phyloP scores from a whole-genome alignment of 2,113 vertebrate species.

The Hemiscyllium ocellatum region DNA sequence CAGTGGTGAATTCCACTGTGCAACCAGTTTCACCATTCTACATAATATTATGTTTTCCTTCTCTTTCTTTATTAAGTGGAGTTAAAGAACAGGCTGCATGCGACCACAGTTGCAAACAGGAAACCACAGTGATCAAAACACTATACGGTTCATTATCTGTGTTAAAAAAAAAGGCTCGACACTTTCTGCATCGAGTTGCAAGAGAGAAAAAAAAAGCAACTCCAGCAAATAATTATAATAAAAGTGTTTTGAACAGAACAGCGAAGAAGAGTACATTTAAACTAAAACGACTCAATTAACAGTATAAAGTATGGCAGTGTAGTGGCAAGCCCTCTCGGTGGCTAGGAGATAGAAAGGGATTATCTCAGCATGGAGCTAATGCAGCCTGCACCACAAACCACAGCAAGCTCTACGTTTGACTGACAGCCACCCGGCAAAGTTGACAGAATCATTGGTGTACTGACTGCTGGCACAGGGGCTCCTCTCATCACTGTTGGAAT shows the following conservation, averaged over 20 bases:
- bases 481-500: constrained; percentile 47
- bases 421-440: constrained; percentile 67
- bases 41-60: neutral
- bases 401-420: constrained; percentile 58
- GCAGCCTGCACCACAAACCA: constrained; percentile 59
- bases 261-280: constrained; percentile 57
- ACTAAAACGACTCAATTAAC: constrained; percentile 82
- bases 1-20: neutral
- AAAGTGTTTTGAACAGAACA: constrained; percentile 31
- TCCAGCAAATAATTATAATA: constrained; percentile 35
- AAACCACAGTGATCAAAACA: constrained; percentile 33
- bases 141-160: constrained; percentile 9
- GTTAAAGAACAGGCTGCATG: constrained; percentile 21
- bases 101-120: constrained; percentile 29
- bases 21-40: neutral
- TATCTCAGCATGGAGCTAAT: constrained; percentile 72
- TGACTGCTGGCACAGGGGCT: constrained; percentile 59
- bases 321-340: constrained; percentile 66
- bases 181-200: constrained; percentile 28
- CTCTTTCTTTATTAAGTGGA: neutral
- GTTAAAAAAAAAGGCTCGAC: neutral
- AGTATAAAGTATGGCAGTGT: constrained; percentile 67
- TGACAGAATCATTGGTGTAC: constrained; percentile 60
- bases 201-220: neutral
- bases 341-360: constrained; percentile 69